phyloP scores from a whole-genome alignment of 1,140 invertebrate genomes.

The Aphaenogaster rudis region DNA sequence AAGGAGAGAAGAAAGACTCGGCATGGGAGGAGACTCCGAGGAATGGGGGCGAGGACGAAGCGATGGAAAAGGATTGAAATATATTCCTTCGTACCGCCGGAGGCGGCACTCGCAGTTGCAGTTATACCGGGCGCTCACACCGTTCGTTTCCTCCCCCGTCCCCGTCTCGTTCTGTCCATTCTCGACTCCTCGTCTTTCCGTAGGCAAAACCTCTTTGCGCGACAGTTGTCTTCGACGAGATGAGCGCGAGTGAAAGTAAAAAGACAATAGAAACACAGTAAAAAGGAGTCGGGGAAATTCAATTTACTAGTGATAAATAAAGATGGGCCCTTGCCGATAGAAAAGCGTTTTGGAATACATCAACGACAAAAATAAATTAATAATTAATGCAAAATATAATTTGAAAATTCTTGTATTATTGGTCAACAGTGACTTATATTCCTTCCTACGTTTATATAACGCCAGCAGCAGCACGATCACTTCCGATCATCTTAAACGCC shows the following conservation, averaged over 20 bases:
- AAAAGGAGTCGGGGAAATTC: background rate
- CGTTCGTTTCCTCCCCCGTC: background rate
- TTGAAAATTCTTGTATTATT: background rate
- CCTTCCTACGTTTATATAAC: background rate
- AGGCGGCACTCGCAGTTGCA: constrained; percentile 41
- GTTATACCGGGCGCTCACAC: constrained; percentile 31
- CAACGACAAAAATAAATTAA: background rate
- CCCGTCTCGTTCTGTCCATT: constrained; percentile 35
- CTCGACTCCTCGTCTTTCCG: constrained; percentile 18
- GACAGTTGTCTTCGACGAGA: constrained; percentile 34
- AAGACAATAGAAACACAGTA: background rate
- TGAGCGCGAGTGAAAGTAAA: constrained; percentile 5
- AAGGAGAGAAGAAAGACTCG: constrained; percentile 27
- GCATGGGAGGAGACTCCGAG: background rate
- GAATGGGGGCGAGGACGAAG: constrained; percentile 17
- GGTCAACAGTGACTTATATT: background rate
- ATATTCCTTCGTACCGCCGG: constrained; percentile 37
- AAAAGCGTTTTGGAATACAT: background rate
- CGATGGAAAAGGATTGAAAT: constrained; percentile 62
- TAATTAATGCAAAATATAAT: constrained; percentile 7
- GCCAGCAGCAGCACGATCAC: background rate
- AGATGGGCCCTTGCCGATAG: background rate
- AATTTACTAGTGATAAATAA: constrained; percentile 25
- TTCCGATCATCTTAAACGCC: background rate
- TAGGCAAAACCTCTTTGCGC: constrained; percentile 40